Percentiles rank a stretch among this genome's conserved stretches.
Conservation (phyloP, 2,113 vertebrate species). For the Corythornis vintsioides region DNA sequence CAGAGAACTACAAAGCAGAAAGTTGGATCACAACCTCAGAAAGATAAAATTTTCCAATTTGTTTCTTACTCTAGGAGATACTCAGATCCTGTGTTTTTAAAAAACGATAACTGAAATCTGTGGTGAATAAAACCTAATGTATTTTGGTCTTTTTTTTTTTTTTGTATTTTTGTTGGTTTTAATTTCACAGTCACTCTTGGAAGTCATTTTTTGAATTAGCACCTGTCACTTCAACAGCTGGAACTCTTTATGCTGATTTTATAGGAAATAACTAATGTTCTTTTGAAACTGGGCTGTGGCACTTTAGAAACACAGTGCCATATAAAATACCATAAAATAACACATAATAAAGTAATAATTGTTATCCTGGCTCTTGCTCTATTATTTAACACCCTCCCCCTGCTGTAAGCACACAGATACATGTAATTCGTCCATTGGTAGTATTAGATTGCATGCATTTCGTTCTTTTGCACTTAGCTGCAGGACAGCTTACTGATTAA, state of each 20-base stretch:
- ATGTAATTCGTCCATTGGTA: background rate
- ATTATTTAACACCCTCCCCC: background rate
- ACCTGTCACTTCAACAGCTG: background rate
- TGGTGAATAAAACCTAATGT: background rate
- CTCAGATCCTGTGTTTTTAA: background rate
- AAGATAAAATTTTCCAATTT: background rate
- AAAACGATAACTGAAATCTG: background rate
- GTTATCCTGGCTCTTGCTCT: background rate
- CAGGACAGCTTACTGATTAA: background rate
- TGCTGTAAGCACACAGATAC: background rate
- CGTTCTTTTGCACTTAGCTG: background rate
- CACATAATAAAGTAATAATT: background rate
- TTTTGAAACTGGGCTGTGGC: background rate
- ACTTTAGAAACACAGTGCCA: background rate
- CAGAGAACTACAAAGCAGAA: background rate
- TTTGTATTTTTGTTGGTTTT: background rate
- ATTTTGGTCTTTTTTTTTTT: background rate
- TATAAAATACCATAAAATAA: background rate
- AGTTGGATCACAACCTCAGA: background rate
- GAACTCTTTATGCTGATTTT: background rate
- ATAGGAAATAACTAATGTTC: background rate
- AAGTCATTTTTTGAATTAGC: background rate
- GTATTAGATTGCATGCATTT: background rate
- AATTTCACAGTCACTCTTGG: background rate
- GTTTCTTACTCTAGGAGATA: background rate